These are phyloP conservation scores for Spinibarbus caldwelli DNA, from an alignment of 2,797 vertebrate genomes.

Conservation along the genomic window DNA sequence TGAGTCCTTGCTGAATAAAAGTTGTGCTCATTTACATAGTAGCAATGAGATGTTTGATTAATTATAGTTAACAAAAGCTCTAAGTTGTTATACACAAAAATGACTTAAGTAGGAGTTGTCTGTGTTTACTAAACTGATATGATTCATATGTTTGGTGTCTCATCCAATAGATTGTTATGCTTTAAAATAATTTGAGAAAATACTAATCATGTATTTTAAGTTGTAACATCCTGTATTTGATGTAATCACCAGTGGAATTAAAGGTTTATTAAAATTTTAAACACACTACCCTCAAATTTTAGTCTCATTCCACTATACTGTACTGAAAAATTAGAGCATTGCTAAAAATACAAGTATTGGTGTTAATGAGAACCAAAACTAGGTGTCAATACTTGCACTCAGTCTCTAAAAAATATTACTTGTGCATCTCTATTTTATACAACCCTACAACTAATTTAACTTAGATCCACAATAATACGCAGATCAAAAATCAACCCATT, in stretches of 20 bases:
- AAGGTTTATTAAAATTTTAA: not conserved
- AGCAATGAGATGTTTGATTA: not conserved
- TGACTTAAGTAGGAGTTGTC: not conserved
- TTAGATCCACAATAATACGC: not conserved
- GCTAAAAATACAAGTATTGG: not conserved
- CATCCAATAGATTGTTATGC: not conserved
- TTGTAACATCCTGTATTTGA: not conserved
- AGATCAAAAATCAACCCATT: not conserved
- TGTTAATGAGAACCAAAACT: not conserved
- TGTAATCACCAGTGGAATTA: not conserved
- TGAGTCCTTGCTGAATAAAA: not conserved
- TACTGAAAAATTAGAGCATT: not conserved
- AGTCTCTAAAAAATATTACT: not conserved
- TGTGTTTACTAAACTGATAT: not conserved
- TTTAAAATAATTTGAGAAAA: not conserved
- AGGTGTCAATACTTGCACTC: not conserved
- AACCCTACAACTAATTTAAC: not conserved
- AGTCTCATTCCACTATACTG: not conserved
- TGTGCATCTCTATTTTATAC: not conserved
- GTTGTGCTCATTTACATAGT: not conserved
- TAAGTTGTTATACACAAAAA: not conserved
- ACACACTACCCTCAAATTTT: not conserved
- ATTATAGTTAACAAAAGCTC: not conserved
- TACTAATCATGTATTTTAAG: not conserved
- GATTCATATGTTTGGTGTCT: not conserved